These are phyloP conservation scores for Mustela nigripes DNA, from an alignment of 2,113 vertebrate genomes.

Conservation along the genomic window DNA sequence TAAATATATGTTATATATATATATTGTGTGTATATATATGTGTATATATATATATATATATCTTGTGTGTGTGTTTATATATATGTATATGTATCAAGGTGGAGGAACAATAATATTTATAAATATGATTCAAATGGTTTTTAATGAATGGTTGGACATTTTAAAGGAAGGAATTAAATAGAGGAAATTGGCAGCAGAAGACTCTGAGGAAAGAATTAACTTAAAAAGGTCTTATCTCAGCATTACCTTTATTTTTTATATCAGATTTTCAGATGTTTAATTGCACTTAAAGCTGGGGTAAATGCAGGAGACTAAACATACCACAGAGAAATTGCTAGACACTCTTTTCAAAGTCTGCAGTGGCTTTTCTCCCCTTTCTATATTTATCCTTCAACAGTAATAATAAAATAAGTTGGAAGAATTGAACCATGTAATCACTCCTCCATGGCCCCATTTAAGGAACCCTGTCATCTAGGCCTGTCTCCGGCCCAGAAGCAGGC, in stretches of 20 bases:
- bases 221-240: slow-evolving; percentile 51
- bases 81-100: neutral
- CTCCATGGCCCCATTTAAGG: slow-evolving; percentile 33
- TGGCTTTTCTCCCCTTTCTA: slow-evolving; percentile 60
- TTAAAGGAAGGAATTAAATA: slow-evolving; percentile 56
- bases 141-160: neutral
- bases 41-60: neutral
- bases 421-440: slow-evolving; percentile 39
- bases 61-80: too few relatives aligned
- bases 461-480: slow-evolving; percentile 37
- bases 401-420: slow-evolving; percentile 71
- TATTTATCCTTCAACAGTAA: slow-evolving; percentile 70
- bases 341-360: slow-evolving; percentile 58
- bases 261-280: slow-evolving; percentile 78
- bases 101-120: neutral
- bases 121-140: slow-evolving; percentile 20
- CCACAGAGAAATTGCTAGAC: slow-evolving; percentile 74
- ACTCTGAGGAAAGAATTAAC: slow-evolving; percentile 66
- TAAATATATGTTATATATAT: too few relatives aligned
- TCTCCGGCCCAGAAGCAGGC: slow-evolving; percentile 24
- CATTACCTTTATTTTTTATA: slow-evolving; percentile 69
- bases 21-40: too few relatives aligned
- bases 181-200: slow-evolving; percentile 59
- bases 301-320: slow-evolving; percentile 70
- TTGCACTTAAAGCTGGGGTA: slow-evolving; percentile 68